Base-by-base conservation (phyloP, 2,888 invertebrate species). In the Leucozona laternaria region DNA sequence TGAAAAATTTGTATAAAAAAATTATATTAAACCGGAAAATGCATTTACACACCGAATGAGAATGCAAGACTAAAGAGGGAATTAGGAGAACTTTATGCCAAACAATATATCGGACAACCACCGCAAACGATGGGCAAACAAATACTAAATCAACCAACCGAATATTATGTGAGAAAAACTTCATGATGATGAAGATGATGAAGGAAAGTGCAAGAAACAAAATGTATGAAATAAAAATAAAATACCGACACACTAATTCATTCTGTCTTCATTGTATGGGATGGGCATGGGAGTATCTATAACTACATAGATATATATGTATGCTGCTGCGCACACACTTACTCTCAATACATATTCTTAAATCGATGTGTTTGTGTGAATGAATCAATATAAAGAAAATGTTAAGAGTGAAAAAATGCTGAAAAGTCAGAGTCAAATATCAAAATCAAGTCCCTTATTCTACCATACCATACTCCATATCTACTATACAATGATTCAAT, bases 91-190 rank as follows among this genome's bases (percentile, higher is more conserved):
- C n/a, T n/a, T 62, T n/a, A 22, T 43, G 34, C 34, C 25, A 58
- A 20, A 73, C 62, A 68, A 60, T 66, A 17, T 62, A 34, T 28
- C 34, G 64, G 25, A 78, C 82, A 82, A 91, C 91, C 92, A 91
- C 89, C 89, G 90, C 90, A 90, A 89, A 90, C 91, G 90, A 91
- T 90, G 91, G 91, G 89, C 91, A 92, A 92, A 91, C 91, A 92
- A 92, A 91, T 90, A 91, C 90, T 90, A 90, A 90, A 90, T 90
- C 90, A 89, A 88, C 86, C 58, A 34, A 53, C 48, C 72, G 76
- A 85, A 76, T 71, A 66, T 66, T 75, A 48, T 66, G 62, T 76
- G 72, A 78, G 76, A 78, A 81, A 73, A 85, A 64, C 62, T 66
- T 70, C 37, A 75, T 58, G 45, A 58, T 64, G 57, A 68, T 57